Base-by-base conservation (phyloP, 2,113 vertebrate genomes). In the Gallinago media region DNA sequence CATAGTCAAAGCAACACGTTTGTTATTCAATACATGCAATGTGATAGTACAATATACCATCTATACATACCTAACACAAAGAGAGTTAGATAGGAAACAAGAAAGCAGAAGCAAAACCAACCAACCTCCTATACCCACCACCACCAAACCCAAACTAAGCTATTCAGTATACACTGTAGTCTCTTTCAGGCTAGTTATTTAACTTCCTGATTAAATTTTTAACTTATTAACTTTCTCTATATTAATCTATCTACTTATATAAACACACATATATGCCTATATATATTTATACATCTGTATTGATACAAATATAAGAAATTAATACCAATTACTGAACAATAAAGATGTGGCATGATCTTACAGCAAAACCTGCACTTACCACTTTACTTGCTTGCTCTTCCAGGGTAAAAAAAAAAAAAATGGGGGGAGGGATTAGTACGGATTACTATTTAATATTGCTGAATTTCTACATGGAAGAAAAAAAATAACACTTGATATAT, bases 371-470 rank as follows among this genome's bases (percentile, higher is more conserved):
- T 38, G 13, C 20, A 42, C 18, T 42, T 55, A 23, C 50, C 27
- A 17, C 55, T 63, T 49, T 79, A 47, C 25, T 63, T 56, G 8
- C 20, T 26, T 56, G 12, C 21, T 31, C 12, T 49, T 58, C 31
- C 49, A 84, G 22, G 15, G 15, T 25, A 29, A 32, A 42, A 49
- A 59, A 36, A 49, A 59, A 58, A 32, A 31, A 17, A 11, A 11
- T 10, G 11, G 38, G 6, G 40, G 6, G 8, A 36, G 8, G 8
- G 36, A 3, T 9, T 8, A 36, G 3, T 8, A 36, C 9, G 8
- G 36, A 36, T 36, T 8, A 36, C 36, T 36, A 36, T 36, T 36
- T 36, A 36, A 36, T 36, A 36, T 36, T 36, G 36, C 36, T 36
- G 36, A 36, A 36, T 36, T 36, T 36, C 36, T 36, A 9, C 36